phyloP scores from a whole-genome alignment of 2,113 vertebrate genomes.

The Xyrauchen texanus region DNA sequence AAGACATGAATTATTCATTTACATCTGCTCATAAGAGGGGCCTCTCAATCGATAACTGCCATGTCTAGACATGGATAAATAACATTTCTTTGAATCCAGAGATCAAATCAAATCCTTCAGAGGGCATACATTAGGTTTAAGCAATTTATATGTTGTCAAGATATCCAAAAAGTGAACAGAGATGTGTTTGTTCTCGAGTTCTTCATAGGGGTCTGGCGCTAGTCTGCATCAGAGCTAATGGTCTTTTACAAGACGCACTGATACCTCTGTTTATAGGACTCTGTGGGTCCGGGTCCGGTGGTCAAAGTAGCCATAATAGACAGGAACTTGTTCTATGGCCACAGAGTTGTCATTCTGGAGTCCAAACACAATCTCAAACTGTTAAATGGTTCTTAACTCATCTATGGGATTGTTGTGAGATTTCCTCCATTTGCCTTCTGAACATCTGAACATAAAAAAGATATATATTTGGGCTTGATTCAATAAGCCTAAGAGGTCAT shows the following conservation, averaged over 20 bases:
- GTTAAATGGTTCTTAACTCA: neutral
- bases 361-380: neutral
- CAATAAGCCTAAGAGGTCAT: no score
- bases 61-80: conserved; percentile 35
- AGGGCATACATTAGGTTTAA: neutral
- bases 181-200: conserved; percentile 43
- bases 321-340: neutral
- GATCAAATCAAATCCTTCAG: neutral
- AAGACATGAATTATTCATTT: neutral
- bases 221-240: conserved; percentile 41
- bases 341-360: neutral
- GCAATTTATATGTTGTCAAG: conserved; percentile 15
- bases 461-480: no score
- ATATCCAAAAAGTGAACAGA: conserved; percentile 37
- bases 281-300: conserved; percentile 31
- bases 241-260: conserved; percentile 44
- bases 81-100: neutral
- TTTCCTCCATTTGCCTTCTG: no score
- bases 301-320: conserved; percentile 34
- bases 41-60: conserved; percentile 29
- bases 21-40: no score
- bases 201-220: conserved; percentile 54
- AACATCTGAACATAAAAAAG: no score
- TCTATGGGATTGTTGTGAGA: no score
- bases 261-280: conserved; percentile 52